Evolutionary conservation across 2,888 invertebrate genomes (phyloP).

Genomic region (Ptychoptera contaminata): DNA sequence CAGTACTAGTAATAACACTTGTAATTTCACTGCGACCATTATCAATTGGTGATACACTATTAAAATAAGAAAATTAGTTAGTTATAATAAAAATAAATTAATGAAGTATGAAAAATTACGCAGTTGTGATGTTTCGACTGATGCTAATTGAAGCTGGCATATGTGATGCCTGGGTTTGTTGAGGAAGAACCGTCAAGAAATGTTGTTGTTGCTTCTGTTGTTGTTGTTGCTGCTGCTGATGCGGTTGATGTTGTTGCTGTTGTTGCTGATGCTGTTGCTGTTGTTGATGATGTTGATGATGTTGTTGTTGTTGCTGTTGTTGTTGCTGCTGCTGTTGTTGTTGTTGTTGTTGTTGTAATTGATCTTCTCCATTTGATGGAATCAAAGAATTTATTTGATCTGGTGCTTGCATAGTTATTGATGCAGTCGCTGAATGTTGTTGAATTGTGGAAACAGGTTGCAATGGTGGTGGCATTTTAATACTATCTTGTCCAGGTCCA

Average conservation of each 20-base stretch:
- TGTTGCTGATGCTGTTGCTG: background rate
- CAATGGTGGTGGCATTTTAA: constrained; percentile 8
- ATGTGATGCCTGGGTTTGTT: constrained; percentile 32
- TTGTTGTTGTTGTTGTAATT: background rate
- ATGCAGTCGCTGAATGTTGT: background rate
- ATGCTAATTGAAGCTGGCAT: constrained; percentile 34
- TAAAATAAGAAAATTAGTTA: constrained; percentile 15
- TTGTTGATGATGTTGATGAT: background rate
- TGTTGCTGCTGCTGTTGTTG: background rate
- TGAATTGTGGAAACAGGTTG: constrained; percentile 1
- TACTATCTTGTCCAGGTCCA: background rate
- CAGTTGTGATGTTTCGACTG: constrained; percentile 35
- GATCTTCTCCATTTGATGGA: too few relatives aligned
- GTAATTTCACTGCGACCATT: constrained; percentile 26
- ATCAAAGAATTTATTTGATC: background rate
- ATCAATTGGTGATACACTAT: constrained; percentile 42
- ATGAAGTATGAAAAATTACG: constrained; percentile 19
- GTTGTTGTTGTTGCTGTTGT: background rate
- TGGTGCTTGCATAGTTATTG: background rate
- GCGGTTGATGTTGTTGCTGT: too few relatives aligned
- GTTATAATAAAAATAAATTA: too few relatives aligned
- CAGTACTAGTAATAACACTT: constrained; percentile 40
- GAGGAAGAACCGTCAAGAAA: constrained; percentile 21
- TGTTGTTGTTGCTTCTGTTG: constrained; percentile 7
- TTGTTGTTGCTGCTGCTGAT: background rate